phyloP scores from a whole-genome alignment of 2,113 vertebrate species.

The Meriones unguiculatus region DNA sequence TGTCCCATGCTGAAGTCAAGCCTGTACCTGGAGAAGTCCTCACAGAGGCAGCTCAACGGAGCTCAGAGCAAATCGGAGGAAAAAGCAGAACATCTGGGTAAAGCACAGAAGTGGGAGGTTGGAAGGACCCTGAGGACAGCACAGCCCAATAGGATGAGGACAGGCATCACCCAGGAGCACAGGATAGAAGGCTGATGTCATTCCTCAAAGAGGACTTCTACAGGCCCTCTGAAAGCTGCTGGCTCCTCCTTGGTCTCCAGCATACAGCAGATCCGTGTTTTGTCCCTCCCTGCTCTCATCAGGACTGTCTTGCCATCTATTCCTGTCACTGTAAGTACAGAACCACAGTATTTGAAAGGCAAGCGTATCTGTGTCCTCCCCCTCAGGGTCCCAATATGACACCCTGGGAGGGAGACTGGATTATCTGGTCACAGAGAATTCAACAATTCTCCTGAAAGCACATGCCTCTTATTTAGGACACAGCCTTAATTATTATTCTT shows the following conservation, averaged over 20 bases:
- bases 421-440: not conserved
- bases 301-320: not conserved
- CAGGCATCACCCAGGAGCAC: not conserved
- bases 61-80: not conserved
- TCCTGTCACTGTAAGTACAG: not conserved
- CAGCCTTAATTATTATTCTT: not conserved
- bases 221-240: not conserved
- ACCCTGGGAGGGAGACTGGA: fast-evolving
- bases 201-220: not conserved
- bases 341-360: fast-evolving
- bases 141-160: not conserved
- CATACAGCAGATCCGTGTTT: too few relatives aligned
- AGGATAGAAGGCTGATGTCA: not conserved
- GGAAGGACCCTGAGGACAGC: not conserved
- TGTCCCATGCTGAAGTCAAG: not conserved
- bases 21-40: not conserved
- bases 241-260: not conserved
- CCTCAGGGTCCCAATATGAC: not conserved
- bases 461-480: fast-evolving
- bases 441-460: not conserved
- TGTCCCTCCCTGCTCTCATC: not conserved
- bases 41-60: not conserved
- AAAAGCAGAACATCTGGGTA: not conserved
- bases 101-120: not conserved
- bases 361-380: not conserved